These are phyloP conservation scores for Dascyllus trimaculatus DNA, from an alignment of 2,113 vertebrate genomes.

Conservation along the genomic window DNA sequence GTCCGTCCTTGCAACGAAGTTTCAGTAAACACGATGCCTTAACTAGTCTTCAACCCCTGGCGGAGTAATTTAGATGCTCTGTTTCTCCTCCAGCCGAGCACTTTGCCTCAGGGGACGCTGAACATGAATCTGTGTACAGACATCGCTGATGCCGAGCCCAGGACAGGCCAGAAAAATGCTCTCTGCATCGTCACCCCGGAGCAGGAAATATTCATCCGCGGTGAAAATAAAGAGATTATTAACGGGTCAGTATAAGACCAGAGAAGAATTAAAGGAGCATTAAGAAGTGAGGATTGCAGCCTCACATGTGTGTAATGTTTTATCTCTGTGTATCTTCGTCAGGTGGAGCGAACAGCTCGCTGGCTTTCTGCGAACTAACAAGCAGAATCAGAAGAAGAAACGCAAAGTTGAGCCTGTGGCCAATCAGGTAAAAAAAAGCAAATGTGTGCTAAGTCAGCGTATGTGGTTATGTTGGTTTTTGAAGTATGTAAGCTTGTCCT, in stretches of 20 bases:
- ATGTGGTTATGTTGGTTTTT: too few species aligned
- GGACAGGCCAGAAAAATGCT: constrained; percentile 81
- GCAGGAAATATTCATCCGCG: constrained; percentile 79
- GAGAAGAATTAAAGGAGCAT: rapidly evolving
- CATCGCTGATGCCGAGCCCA: constrained; percentile 72
- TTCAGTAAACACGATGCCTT: constrained; percentile 1
- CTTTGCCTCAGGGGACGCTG: constrained; percentile 81
- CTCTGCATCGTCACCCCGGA: constrained; percentile 72
- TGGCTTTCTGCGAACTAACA: constrained; percentile 61
- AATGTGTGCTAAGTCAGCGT: background rate
- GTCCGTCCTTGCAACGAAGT: background rate
- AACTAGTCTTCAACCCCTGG: background rate
- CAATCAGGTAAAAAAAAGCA: constrained; percentile 59
- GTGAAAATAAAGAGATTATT: constrained; percentile 80
- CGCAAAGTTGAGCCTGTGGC: constrained; percentile 71
- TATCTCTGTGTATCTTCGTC: constrained; percentile 11
- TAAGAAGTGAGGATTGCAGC: background rate
- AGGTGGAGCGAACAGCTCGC: constrained; percentile 82
- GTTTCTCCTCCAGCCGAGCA: constrained; percentile 71
- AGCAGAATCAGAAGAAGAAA: constrained; percentile 79
- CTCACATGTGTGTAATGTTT: background rate
- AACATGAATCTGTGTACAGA: constrained; percentile 77
- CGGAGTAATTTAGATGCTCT: background rate
- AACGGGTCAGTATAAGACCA: constrained; percentile 71
- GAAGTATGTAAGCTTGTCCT: too few species aligned